A percentile compares a stretch with the other conserved stretches of the same genome.
Evolutionary conservation across 2,888 invertebrate genomes (phyloP).

Genomic region (Trichogramma evanescens): DNA sequence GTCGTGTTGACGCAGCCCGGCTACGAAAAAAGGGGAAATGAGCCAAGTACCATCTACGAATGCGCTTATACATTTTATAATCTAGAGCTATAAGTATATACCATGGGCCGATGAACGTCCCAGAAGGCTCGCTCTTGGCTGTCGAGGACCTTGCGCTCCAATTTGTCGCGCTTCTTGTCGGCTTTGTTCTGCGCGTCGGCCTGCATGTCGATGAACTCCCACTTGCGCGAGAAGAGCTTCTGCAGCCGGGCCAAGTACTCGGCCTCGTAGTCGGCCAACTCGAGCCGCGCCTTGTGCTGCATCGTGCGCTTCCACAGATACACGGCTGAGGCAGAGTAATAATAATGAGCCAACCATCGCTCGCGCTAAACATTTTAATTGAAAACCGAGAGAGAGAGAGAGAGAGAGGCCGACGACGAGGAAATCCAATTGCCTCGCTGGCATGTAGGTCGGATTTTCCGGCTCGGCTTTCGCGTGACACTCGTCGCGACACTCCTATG

Average conservation of each 20-base stretch:
- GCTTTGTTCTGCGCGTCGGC: slow-evolving; percentile 89
- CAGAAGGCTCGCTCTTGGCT: slow-evolving; percentile 99
- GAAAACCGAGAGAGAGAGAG: background rate
- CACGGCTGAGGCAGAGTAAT: slow-evolving; percentile 62
- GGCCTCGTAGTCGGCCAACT: slow-evolving; percentile 97
- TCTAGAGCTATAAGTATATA: slow-evolving; percentile 43
- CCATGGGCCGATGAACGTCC: slow-evolving; percentile 99
- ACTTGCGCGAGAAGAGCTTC: slow-evolving; percentile 98
- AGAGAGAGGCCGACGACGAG: too few relatives aligned
- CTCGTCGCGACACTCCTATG: too few relatives aligned
- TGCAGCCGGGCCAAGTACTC: slow-evolving; percentile 95
- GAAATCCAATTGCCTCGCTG: too few relatives aligned
- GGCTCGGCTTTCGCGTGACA: too few relatives aligned
- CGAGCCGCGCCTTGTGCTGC: slow-evolving; percentile 98
- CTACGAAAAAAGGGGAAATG: slow-evolving; percentile 47
- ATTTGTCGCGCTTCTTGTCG: slow-evolving; percentile 96
- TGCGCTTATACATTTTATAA: too few relatives aligned
- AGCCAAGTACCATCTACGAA: too few relatives aligned
- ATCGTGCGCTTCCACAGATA: slow-evolving; percentile 98
- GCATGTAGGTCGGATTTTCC: too few relatives aligned
- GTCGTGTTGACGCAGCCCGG: slow-evolving; percentile 99
- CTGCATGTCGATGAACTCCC: slow-evolving; percentile 99
- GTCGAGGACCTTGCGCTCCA: slow-evolving; percentile 95
- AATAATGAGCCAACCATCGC: too few relatives aligned
- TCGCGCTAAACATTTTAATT: too few relatives aligned